Base-by-base conservation (phyloP, 1,140 invertebrate species). In the Vanessa tameamea region DNA sequence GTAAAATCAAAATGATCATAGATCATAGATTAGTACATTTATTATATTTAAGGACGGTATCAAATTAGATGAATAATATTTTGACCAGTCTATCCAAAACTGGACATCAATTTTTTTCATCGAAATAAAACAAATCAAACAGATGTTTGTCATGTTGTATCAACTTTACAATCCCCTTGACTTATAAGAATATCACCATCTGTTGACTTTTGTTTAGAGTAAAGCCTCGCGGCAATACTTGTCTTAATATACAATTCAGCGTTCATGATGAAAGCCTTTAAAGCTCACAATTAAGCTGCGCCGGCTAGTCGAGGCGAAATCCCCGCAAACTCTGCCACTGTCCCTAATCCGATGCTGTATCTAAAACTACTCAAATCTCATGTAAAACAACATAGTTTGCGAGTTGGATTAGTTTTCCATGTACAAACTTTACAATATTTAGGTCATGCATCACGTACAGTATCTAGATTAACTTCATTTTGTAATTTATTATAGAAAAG, bases 221-320 rank as follows among this genome's bases (percentile, higher is more conserved):
- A 15, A 26, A 59, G 2, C 13, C 23, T 23, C 15, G 11, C 23
- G 13, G 23, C 9, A 59, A 14, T 14, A 59, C 55, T 59, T 26
- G 55, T 59, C 2, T 59, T 59, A 26, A 68, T 68, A 55, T 68
- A 51, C 65, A 68, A 68, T 68, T 68, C 14, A 55, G 8, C 53
- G 65, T 68, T 55, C 50, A 55, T 37, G 70, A 78, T 79, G 75
- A 81, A 83, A 83, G 76, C 79, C 78, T 78, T 75, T 64, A 81
- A 77, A 83, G 72, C 79, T 69, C 77, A 77, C 78, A 83, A 83
- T 83, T 83, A 83, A 81, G 79, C 78, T 73, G 73, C 68, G 73
- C 69, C 78, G 77, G 73, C 68, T 66, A 74, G 74, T 73, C 69
- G 76, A 67, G 64, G 50, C 72, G 67, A 78, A 81, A 83, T 80